Conservation (phyloP, 2,113 vertebrate genomes). For the Pseudonaja textilis region DNA sequence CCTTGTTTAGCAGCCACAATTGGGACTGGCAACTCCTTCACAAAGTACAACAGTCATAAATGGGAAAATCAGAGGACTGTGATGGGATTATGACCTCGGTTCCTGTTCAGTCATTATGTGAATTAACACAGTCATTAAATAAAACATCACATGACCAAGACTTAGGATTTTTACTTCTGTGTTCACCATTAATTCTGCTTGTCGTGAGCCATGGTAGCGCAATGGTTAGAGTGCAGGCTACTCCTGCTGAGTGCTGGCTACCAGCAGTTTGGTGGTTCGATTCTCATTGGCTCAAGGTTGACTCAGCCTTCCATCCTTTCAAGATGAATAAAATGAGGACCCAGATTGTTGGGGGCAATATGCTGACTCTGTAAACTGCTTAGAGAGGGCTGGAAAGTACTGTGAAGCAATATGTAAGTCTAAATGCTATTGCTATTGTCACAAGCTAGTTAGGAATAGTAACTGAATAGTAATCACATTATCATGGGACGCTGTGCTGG, state of each 20-base stretch:
- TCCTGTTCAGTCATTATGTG: neutral
- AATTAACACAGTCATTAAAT: neutral
- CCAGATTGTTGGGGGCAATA: too few relatives aligned
- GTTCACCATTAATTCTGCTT: neutral
- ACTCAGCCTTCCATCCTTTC: too few relatives aligned
- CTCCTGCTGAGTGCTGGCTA: too few relatives aligned
- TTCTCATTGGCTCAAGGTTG: too few relatives aligned
- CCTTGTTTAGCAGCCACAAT: neutral
- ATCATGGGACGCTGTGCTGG: neutral
- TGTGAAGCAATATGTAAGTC: too few relatives aligned
- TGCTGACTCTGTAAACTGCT: too few relatives aligned
- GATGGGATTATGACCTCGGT: neutral
- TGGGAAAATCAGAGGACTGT: neutral
- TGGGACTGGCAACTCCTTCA: neutral
- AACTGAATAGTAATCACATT: neutral
- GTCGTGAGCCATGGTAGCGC: accelerated
- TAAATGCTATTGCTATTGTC: neutral
- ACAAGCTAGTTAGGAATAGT: neutral
- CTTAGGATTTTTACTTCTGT: neutral
- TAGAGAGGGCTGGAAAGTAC: too few relatives aligned
- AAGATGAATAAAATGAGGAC: too few relatives aligned
- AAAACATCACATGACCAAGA: neutral
- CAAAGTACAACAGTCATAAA: neutral
- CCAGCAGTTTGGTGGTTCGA: too few relatives aligned
- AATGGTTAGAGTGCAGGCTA: too few relatives aligned